phyloP scores from a whole-genome alignment of 2,888 invertebrate genomes.

The Eristalis tenax region DNA sequence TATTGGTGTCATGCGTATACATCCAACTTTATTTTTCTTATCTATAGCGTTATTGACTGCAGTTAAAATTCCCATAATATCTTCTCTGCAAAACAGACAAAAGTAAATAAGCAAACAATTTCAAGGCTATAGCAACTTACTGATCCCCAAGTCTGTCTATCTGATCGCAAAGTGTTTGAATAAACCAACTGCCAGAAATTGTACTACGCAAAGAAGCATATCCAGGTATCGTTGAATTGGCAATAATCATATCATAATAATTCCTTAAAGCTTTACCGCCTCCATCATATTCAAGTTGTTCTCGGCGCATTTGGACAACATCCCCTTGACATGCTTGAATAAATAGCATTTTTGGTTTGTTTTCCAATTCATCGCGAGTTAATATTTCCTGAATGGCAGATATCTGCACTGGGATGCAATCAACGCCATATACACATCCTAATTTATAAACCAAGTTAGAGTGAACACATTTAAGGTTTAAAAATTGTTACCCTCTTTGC shows the following conservation, averaged over 20 bases:
- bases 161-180: background rate
- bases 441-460: background rate
- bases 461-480: background rate
- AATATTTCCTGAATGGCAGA: background rate
- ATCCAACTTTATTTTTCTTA: background rate
- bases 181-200: background rate
- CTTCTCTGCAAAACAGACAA: background rate
- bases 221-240: background rate
- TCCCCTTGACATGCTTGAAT: background rate
- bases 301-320: background rate
- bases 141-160: background rate
- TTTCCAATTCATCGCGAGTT: background rate
- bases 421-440: background rate
- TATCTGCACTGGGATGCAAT: background rate
- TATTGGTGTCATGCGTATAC: background rate
- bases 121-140: background rate
- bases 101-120: background rate
- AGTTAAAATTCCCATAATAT: background rate
- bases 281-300: background rate
- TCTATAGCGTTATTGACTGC: background rate
- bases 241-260: background rate
- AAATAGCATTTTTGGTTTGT: background rate
- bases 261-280: background rate
- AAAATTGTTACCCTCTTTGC: slow-evolving; percentile 75
- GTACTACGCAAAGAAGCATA: background rate